These are phyloP conservation scores for Muricea muricata DNA, from an alignment of 92 coral and sea anemone genomes.

Conservation along the genomic window DNA sequence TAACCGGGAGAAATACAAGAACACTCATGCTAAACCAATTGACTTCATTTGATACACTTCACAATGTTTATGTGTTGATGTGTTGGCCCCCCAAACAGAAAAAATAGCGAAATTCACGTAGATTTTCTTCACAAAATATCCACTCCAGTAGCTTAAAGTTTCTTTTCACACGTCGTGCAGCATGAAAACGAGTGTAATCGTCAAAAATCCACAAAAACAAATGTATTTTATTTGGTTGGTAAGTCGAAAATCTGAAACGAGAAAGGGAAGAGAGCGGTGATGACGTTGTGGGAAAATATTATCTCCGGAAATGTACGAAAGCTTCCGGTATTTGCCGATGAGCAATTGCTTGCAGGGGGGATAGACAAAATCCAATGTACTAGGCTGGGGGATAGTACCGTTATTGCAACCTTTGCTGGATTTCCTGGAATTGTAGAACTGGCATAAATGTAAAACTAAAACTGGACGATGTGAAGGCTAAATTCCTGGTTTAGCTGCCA, in stretches of 20 bases:
- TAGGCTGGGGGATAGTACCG: too few species aligned
- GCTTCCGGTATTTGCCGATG: slow-evolving; percentile 39
- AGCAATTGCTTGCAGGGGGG: too few species aligned
- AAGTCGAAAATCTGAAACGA: slow-evolving; percentile 12
- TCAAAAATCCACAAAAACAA: neutral
- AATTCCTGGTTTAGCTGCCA: too few species aligned
- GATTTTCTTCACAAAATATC: neutral
- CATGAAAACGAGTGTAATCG: neutral
- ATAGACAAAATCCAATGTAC: too few species aligned
- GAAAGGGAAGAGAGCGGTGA: slow-evolving; percentile 22
- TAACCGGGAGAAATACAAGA: slow-evolving; percentile 28
- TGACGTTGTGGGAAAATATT: slow-evolving; percentile 45
- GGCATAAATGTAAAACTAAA: too few species aligned
- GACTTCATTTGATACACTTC: slow-evolving; percentile 3
- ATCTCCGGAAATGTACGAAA: slow-evolving; percentile 20
- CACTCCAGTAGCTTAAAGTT: neutral
- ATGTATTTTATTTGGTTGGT: neutral
- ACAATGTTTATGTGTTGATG: neutral
- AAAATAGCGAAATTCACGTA: neutral
- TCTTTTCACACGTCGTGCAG: neutral
- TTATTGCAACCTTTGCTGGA: too few species aligned
- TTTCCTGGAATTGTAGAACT: too few species aligned
- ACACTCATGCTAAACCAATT: neutral
- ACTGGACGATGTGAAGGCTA: too few species aligned
- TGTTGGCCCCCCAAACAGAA: neutral